phyloP scores from a whole-genome alignment of 2,888 invertebrate genomes.

The Anoplius nigerrimus region DNA sequence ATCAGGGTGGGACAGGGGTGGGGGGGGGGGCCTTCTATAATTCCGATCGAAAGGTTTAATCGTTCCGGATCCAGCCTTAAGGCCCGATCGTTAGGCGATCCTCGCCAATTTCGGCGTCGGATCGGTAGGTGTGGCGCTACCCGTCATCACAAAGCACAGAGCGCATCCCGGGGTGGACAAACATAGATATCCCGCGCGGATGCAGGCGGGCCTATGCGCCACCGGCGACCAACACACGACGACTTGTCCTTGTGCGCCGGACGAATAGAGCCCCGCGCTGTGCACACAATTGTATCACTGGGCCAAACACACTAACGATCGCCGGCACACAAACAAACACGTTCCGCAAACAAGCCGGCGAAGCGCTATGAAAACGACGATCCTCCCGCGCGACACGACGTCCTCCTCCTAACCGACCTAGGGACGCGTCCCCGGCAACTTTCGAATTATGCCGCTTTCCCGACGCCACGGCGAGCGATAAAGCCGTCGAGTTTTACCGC shows the following conservation, averaged over 20 bases:
- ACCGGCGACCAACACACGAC: constrained; percentile 31
- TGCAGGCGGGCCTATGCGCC: constrained; percentile 30
- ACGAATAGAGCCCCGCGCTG: constrained; percentile 43
- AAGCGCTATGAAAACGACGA: constrained; percentile 34
- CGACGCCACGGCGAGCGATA: no score
- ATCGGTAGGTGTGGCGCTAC: constrained; percentile 27
- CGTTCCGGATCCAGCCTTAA: constrained; percentile 13
- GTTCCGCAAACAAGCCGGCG: constrained; percentile 50
- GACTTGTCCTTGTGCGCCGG: constrained; percentile 42
- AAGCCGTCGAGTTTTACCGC: no score
- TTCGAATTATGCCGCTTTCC: not conserved
- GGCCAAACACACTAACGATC: constrained; percentile 62
- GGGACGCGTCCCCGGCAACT: not conserved
- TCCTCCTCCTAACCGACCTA: no score
- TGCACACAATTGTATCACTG: constrained; percentile 64
- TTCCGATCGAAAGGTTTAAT: constrained; percentile 4
- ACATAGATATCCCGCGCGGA: constrained; percentile 56
- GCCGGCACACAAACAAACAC: constrained; percentile 53
- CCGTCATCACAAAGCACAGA: constrained; percentile 26
- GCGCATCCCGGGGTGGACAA: constrained; percentile 56
- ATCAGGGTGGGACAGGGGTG: no score
- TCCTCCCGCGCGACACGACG: constrained; percentile 21
- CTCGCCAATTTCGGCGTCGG: constrained; percentile 23
- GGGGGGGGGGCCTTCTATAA: no score
- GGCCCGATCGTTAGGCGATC: constrained; percentile 14